Conservation (phyloP, 2,888 invertebrate genomes). For the Lasioglossum morio region DNA sequence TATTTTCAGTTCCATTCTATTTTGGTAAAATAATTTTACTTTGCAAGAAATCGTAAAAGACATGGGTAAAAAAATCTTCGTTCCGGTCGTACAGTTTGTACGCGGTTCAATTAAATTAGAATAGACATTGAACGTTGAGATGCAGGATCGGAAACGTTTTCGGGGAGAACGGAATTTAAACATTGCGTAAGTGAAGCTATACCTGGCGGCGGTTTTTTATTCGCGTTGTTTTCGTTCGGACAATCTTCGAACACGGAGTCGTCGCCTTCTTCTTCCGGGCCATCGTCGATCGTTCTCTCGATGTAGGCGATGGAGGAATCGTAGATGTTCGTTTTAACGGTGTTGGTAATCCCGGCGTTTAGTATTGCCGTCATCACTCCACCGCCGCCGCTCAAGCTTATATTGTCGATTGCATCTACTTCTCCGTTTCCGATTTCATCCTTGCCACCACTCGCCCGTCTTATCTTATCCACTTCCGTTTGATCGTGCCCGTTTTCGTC, state of each 20-base stretch:
- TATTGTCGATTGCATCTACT: constrained; percentile 20
- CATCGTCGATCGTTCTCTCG: constrained; percentile 79
- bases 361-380: constrained; percentile 25
- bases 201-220: constrained; percentile 65
- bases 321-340: constrained; percentile 68
- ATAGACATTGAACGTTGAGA: too few relatives aligned
- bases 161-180: too few relatives aligned
- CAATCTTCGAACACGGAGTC: constrained; percentile 82
- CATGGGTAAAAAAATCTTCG: background rate
- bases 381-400: constrained; percentile 29
- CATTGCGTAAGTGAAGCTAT: constrained; percentile 19
- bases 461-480: constrained; percentile 28
- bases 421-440: constrained; percentile 22
- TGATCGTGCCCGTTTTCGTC: constrained; percentile 31
- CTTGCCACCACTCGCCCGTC: background rate
- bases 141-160: too few relatives aligned
- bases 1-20: background rate
- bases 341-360: constrained; percentile 23
- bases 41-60: background rate
- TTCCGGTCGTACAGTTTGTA: too few relatives aligned
- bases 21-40: background rate
- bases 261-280: constrained; percentile 82
- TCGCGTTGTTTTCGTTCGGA: constrained; percentile 49
- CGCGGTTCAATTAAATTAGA: too few relatives aligned
- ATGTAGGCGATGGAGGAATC: constrained; percentile 77